Evolutionary conservation across 2,888 invertebrate species (phyloP).

Genomic region (Nematopogon swammerdamellus): DNA sequence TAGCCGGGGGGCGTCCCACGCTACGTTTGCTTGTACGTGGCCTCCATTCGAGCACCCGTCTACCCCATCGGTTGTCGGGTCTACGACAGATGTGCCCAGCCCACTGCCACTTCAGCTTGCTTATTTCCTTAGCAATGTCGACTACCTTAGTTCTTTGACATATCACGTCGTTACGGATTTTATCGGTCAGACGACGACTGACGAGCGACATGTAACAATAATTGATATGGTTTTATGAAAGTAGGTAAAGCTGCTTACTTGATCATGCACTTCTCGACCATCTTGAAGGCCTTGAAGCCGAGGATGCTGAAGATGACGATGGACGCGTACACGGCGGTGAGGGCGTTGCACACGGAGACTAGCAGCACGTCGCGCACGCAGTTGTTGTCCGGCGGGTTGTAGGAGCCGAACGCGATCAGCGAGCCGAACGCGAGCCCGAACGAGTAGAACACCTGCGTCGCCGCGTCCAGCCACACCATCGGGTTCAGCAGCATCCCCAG

Average conservation of each 20-base stretch:
- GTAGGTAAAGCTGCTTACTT: conserved; percentile 24
- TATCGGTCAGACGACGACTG: no score
- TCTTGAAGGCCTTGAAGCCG: conserved; percentile 92
- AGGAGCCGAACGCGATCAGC: conserved; percentile 92
- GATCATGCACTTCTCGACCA: conserved; percentile 78
- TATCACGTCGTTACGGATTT: no score
- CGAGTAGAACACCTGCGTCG: conserved; percentile 96
- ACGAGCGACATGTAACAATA: no score
- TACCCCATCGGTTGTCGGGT: no score
- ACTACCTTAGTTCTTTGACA: no score
- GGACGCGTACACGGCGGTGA: conserved; percentile 93
- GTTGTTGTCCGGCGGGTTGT: conserved; percentile 93
- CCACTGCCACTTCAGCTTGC: no score
- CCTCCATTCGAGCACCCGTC: no score
- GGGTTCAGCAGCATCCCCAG: conserved; percentile 81
- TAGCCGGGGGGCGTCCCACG: no score
- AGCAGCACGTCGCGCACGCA: conserved; percentile 88
- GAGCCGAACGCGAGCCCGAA: conserved; percentile 95
- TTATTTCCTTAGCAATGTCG: no score
- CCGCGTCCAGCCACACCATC: conserved; percentile 93
- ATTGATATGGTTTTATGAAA: no score
- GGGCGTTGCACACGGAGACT: conserved; percentile 88
- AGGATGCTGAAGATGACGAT: conserved; percentile 93
- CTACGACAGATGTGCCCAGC: no score
- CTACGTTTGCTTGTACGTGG: no score